phyloP scores from a whole-genome alignment of 2,888 invertebrate genomes.

The Sepiola atlantica region DNA sequence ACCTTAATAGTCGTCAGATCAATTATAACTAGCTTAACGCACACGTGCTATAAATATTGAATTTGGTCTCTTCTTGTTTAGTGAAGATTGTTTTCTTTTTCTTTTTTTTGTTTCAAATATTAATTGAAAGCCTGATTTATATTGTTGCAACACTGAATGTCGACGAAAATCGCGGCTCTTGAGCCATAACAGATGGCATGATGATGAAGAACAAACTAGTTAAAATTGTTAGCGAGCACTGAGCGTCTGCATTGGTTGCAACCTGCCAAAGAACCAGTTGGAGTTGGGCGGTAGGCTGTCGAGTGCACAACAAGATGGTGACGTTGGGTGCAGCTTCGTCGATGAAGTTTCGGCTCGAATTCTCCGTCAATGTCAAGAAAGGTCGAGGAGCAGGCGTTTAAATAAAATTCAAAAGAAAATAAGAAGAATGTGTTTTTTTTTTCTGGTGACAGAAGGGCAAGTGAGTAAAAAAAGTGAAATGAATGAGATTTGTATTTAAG shows the following conservation, averaged over 20 bases:
- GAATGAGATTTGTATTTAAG: background rate
- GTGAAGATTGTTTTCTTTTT: too few relatives aligned
- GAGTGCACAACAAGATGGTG: background rate
- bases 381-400: background rate
- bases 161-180: background rate
- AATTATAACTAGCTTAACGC: too few relatives aligned
- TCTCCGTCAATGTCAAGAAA: background rate
- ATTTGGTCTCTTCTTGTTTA: too few relatives aligned
- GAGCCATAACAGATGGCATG: background rate
- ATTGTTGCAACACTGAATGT: background rate
- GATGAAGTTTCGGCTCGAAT: background rate
- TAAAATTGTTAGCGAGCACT: background rate
- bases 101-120: too few relatives aligned
- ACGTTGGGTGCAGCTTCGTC: background rate
- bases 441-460: background rate
- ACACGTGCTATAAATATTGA: too few relatives aligned
- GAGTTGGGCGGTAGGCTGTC: background rate
- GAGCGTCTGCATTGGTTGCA: background rate
- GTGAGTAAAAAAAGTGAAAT: background rate
- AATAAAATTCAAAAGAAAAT: background rate
- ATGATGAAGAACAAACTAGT: background rate
- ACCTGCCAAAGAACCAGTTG: background rate
- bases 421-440: background rate
- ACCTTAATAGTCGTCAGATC: too few relatives aligned
- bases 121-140: background rate